A percentile compares a stretch with the other conserved stretches of the same genome.
These are phyloP conservation scores for Thamnophis sirtalis DNA, from an alignment of 2,113 vertebrate genomes.

Conservation along the genomic window DNA sequence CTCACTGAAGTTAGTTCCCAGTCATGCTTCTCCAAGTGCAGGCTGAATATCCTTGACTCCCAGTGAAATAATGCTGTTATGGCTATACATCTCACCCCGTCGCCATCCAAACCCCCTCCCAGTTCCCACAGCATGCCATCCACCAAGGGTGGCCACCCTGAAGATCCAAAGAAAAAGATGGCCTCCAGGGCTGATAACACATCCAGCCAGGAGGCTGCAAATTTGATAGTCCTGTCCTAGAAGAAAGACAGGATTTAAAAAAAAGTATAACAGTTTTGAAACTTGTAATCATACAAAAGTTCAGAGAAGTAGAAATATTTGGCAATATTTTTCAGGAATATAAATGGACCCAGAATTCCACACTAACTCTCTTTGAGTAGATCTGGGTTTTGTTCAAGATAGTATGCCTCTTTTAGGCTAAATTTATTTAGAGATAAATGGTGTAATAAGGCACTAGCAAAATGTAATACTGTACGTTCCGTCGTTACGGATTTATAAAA, in stretches of 20 bases:
- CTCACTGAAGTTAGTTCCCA: no score
- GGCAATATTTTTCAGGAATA: constrained; percentile 43
- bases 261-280: constrained; percentile 1
- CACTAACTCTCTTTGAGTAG: constrained; percentile 59
- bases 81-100: no score
- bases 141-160: no score
- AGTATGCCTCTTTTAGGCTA: constrained; percentile 49
- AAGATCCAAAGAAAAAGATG: no score
- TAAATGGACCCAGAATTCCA: constrained; percentile 59
- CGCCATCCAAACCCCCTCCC: no score
- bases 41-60: no score
- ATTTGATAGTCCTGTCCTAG: no score
- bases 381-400: constrained; percentile 59
- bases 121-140: no score
- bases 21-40: no score
- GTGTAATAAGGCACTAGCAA: constrained; percentile 59
- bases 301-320: constrained; percentile 23
- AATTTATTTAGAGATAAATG: constrained; percentile 62
- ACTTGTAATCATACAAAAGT: constrained; percentile 23
- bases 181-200: no score
- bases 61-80: no score
- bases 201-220: no score
- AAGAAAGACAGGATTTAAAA: not conserved
- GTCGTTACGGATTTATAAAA: constrained; percentile 64
- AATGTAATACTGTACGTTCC: constrained; percentile 58